These are phyloP conservation scores for Centroberyx gerrardi DNA, from an alignment of 2,797 vertebrate genomes.

Conservation along the genomic window DNA sequence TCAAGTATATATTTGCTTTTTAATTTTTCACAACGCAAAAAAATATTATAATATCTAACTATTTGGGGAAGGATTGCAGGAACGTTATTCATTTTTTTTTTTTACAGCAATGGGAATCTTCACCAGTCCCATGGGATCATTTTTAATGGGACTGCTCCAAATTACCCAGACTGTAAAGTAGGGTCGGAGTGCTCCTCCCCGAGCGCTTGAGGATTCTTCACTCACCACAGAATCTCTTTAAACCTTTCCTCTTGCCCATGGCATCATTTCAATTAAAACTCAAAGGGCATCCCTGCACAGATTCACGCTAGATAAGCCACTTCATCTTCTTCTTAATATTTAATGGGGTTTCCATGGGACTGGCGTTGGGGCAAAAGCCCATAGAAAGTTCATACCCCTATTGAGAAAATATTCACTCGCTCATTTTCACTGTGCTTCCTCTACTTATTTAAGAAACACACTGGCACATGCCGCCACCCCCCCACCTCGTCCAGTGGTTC, in stretches of 20 bases:
- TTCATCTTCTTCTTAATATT: slow-evolving; percentile 39
- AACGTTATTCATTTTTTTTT: neutral
- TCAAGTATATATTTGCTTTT: neutral
- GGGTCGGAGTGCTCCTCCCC: slow-evolving; percentile 9
- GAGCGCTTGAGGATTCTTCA: slow-evolving; percentile 38
- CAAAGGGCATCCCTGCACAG: slow-evolving; percentile 47
- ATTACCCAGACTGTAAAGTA: slow-evolving; percentile 2
- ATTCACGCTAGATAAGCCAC: slow-evolving; percentile 22
- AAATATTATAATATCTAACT: neutral
- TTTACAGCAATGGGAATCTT: slow-evolving; percentile 13
- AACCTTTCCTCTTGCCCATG: slow-evolving; percentile 38
- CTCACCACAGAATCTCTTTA: slow-evolving; percentile 49
- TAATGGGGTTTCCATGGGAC: slow-evolving; percentile 46
- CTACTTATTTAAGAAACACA: slow-evolving; percentile 36
- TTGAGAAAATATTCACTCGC: slow-evolving; percentile 25
- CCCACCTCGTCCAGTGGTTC: slow-evolving; percentile 36
- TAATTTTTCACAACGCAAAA: neutral
- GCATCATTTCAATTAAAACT: slow-evolving; percentile 60
- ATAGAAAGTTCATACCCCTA: slow-evolving; percentile 46
- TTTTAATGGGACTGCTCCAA: slow-evolving; percentile 18
- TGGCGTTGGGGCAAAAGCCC: slow-evolving; percentile 26
- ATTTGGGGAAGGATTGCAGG: neutral
- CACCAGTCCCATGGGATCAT: neutral
- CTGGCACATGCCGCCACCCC: slow-evolving; percentile 10
- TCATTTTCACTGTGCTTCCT: slow-evolving; percentile 31